Percentiles rank a stretch among this genome's conserved stretches.
Evolutionary conservation across 2,113 vertebrate species (phyloP).

Genomic region (Mormoops blainvillei): DNA sequence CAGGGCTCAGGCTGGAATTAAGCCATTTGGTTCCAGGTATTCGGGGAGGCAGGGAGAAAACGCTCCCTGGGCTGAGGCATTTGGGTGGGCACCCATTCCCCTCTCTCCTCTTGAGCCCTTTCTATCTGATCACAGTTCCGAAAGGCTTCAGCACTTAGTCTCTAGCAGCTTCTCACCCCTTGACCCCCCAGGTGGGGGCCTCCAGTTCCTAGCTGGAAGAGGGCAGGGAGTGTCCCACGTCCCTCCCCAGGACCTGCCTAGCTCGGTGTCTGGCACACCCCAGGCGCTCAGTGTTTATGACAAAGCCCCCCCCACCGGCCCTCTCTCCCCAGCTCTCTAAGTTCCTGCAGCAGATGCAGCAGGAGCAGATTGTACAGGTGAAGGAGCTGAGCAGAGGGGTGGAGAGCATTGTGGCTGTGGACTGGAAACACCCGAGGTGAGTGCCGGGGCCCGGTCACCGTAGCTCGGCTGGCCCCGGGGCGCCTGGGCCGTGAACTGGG

Average conservation of each 20-base stretch:
- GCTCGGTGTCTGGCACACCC: neutral
- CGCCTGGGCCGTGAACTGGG: neutral
- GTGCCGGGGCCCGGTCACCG: slow-evolving; percentile 46
- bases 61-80: neutral
- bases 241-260: neutral
- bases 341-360: slow-evolving; percentile 93
- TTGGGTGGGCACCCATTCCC: neutral
- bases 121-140: neutral
- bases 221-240: neutral
- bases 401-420: slow-evolving; percentile 94
- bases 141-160: neutral
- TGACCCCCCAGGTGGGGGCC: neutral
- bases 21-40: neutral
- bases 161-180: neutral
- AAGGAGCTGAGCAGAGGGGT: slow-evolving; percentile 96
- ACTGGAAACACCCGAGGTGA: slow-evolving; percentile 94
- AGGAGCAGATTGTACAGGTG: slow-evolving; percentile 87
- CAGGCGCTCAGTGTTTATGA: neutral
- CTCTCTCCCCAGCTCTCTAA: slow-evolving; percentile 89
- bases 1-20: neutral
- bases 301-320: slow-evolving; percentile 22
- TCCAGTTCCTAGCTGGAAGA: neutral
- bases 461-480: neutral
- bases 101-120: neutral
- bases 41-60: neutral